These are phyloP conservation scores for Xyrauchen texanus DNA, from an alignment of 2,113 vertebrate genomes.

Conservation along the genomic window DNA sequence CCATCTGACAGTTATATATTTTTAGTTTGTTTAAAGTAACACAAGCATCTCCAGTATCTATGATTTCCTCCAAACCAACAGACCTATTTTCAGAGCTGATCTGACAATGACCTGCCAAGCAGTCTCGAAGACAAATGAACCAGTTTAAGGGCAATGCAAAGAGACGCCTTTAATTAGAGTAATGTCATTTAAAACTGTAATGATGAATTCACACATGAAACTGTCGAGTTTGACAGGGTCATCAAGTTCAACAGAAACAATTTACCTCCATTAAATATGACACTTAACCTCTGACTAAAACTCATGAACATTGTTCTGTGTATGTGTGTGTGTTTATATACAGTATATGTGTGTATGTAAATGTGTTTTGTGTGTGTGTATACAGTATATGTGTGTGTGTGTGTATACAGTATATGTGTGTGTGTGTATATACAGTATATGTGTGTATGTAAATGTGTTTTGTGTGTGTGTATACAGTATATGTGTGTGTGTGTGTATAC, in stretches of 20 bases:
- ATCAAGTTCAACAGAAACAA: background rate
- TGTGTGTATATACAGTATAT: too few species aligned
- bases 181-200: constrained; percentile 27
- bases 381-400: background rate
- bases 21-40: too few species aligned
- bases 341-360: too few species aligned
- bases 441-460: too few species aligned
- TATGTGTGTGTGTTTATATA: background rate
- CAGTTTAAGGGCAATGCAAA: background rate
- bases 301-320: background rate
- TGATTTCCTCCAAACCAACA: background rate
- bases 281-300: background rate
- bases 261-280: background rate
- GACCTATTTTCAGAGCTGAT: background rate
- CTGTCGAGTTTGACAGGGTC: background rate
- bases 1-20: background rate
- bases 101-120: background rate
- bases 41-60: background rate
- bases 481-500: too few species aligned
- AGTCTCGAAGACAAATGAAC: background rate
- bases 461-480: too few species aligned
- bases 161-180: background rate
- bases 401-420: too few species aligned
- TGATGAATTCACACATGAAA: background rate
- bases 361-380: too few species aligned